Percentiles rank a stretch among this genome's conserved stretches.
Evolutionary conservation across 2,888 invertebrate species (phyloP).

Genomic region (Meghimatium bilineatum): DNA sequence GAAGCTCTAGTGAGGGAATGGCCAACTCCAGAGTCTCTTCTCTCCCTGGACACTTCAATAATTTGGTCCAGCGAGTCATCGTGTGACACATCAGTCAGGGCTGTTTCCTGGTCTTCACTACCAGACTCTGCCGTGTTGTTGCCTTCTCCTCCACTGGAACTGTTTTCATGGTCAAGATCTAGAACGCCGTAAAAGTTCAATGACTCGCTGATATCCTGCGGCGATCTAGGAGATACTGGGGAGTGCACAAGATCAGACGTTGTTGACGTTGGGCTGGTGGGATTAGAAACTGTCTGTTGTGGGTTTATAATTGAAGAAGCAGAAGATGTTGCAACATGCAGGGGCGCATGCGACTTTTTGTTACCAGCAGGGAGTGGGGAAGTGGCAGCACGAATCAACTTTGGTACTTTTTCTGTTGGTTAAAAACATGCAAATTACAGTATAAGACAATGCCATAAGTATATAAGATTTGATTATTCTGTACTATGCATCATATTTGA

Average conservation of each 20-base stretch:
- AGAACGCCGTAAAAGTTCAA: not conserved
- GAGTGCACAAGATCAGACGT: slow-evolving; percentile 28
- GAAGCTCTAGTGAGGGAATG: slow-evolving; percentile 78
- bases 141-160: slow-evolving; percentile 42
- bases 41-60: slow-evolving; percentile 60
- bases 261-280: slow-evolving; percentile 5
- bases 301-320: not conserved
- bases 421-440: not conserved
- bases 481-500: not conserved
- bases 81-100: slow-evolving; percentile 55
- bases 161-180: slow-evolving; percentile 10
- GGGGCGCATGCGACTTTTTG: not conserved
- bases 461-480: not conserved
- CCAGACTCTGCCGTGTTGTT: slow-evolving; percentile 28
- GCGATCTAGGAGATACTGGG: slow-evolving; percentile 14
- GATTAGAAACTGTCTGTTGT: not conserved
- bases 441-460: not conserved
- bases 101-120: slow-evolving; percentile 32
- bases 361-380: slow-evolving; percentile 4
- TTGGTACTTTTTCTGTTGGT: slow-evolving; percentile 4
- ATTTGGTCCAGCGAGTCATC: slow-evolving; percentile 63
- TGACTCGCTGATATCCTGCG: not conserved
- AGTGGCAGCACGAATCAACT: not conserved
- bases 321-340: slow-evolving; percentile 27
- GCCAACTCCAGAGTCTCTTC: slow-evolving; percentile 70